These are phyloP conservation scores for Lasiurus cinereus DNA, from an alignment of 2,113 vertebrate species.

Conservation along the genomic window DNA sequence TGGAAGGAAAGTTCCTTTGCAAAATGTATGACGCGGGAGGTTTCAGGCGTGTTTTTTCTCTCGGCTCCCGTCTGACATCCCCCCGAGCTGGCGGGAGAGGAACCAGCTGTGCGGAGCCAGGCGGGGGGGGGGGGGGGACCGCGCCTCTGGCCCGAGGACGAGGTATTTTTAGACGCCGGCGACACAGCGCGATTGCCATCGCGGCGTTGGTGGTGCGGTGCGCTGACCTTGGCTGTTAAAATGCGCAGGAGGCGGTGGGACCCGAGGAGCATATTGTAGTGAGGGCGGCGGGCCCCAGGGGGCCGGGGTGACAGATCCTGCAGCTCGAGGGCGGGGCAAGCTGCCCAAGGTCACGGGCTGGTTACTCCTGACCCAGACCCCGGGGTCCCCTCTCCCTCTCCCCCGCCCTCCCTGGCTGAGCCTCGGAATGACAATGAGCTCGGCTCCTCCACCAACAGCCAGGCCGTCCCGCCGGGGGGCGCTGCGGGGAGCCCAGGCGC, in stretches of 20 bases:
- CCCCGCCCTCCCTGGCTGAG: too few species aligned
- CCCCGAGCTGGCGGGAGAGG: constrained; percentile 6
- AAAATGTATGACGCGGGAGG: constrained; percentile 38
- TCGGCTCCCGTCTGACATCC: constrained; percentile 16
- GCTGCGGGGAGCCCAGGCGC: too few species aligned
- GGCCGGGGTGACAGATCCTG: background rate
- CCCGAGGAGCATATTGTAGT: background rate
- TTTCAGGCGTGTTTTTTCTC: background rate
- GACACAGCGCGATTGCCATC: constrained; percentile 8
- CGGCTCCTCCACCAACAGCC: too few species aligned
- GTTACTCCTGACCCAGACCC: background rate
- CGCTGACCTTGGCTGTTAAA: constrained; percentile 68
- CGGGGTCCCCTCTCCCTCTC: background rate
- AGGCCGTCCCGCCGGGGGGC: too few species aligned
- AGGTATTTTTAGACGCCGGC: constrained; percentile 69
- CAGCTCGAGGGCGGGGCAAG: background rate
- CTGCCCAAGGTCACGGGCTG: background rate
- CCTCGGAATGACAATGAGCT: too few species aligned
- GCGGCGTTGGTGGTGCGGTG: background rate
- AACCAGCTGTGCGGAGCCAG: background rate
- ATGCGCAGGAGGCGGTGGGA: background rate
- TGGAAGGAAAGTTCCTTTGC: background rate
- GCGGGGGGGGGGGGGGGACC: background rate
- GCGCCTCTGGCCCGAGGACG: background rate
- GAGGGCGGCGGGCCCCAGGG: fast-evolving